Percentiles rank a stretch among this genome's conserved stretches.
These are phyloP conservation scores for Bubo scandiacus DNA, from an alignment of 2,113 vertebrate species.

Conservation along the genomic window DNA sequence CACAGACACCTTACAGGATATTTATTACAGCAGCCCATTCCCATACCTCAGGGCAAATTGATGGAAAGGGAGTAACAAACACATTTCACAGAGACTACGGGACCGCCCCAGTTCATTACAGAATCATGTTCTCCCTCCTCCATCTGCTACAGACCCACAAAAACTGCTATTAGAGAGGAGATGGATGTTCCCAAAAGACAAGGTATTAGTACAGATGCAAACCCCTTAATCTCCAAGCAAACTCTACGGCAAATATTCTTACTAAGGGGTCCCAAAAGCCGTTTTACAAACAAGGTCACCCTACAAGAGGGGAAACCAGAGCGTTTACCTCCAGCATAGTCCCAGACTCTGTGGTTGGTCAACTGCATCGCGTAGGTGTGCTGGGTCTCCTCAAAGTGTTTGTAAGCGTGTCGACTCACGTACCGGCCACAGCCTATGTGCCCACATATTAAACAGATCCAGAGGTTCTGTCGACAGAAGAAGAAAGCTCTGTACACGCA, in stretches of 20 bases:
- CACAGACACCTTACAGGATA: not conserved
- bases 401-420: constrained; percentile 94
- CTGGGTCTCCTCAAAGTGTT: constrained; percentile 98
- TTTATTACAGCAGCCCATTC: not conserved
- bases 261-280: not conserved
- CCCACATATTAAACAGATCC: constrained; percentile 97
- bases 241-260: not conserved
- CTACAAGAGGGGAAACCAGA: not conserved
- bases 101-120: not conserved
- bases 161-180: not conserved
- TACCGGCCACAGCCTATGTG: constrained; percentile 98
- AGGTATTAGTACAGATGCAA: not conserved
- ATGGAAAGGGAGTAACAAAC: not conserved
- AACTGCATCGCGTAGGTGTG: constrained; percentile 99
- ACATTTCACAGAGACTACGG: not conserved
- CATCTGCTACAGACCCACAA: not conserved
- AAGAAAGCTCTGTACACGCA: not conserved
- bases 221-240: not conserved
- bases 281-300: not conserved
- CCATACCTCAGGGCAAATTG: not conserved
- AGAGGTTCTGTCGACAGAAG: constrained; percentile 86
- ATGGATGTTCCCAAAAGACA: not conserved
- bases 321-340: constrained; percentile 91
- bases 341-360: constrained; percentile 97
- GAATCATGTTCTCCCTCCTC: not conserved